Conservation (phyloP, 2,113 vertebrate genomes). For the Pseudorhombus dupliciocellatus region DNA sequence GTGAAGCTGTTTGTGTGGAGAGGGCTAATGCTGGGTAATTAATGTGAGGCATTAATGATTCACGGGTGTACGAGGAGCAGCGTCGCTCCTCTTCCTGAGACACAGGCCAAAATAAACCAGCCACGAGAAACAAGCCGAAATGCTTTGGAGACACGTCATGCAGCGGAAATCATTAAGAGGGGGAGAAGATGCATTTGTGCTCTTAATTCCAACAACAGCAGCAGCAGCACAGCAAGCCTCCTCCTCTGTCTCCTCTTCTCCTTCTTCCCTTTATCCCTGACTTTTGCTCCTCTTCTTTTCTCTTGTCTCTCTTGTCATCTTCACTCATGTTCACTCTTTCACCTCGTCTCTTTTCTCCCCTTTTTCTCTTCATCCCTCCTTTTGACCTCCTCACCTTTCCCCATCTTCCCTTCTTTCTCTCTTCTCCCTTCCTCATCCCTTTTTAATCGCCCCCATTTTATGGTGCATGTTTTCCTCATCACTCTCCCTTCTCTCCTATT, state of each 20-base stretch:
- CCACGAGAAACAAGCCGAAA: conserved; percentile 6
- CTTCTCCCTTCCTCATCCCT: neutral
- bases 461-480: no score
- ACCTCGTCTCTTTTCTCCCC: neutral
- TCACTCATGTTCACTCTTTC: neutral
- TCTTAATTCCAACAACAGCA: conserved; percentile 35
- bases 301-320: neutral
- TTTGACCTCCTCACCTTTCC: neutral
- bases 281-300: neutral
- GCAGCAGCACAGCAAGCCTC: conserved; percentile 21
- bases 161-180: conserved; percentile 19
- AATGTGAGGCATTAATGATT: conserved; percentile 28
- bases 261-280: neutral
- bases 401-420: neutral
- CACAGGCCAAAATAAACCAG: conserved; percentile 55
- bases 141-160: conserved; percentile 40
- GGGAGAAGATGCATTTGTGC: conserved; percentile 1
- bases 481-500: no score
- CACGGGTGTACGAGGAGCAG: neutral
- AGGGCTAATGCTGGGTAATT: conserved; percentile 10
- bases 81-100: conserved; percentile 1
- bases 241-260: neutral
- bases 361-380: neutral
- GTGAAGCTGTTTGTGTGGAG: conserved; percentile 4
- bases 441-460: neutral